Percentiles rank a stretch among this genome's conserved stretches.
Evolutionary conservation across 2,888 invertebrate genomes (phyloP).

Genomic region (Chironomus tentans): DNA sequence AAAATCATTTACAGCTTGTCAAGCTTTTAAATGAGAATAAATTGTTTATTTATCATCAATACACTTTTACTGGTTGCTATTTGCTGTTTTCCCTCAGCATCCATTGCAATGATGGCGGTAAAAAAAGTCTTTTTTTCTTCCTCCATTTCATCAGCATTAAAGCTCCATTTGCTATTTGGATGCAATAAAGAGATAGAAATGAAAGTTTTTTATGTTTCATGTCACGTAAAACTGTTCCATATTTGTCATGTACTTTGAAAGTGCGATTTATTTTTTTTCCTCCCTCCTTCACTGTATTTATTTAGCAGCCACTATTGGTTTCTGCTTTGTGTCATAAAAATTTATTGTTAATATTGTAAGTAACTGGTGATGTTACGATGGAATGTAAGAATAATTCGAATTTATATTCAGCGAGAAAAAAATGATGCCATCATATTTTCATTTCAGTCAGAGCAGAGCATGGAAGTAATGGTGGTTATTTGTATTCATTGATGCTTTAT

Average conservation of each 20-base stretch:
- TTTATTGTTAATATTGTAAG: no score
- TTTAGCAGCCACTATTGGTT: no score
- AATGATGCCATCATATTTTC: not conserved
- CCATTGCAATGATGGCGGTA: not conserved
- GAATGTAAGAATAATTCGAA: not conserved
- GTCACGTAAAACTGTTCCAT: slow-evolving; percentile 17
- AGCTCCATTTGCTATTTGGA: slow-evolving; percentile 12
- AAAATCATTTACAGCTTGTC: slow-evolving; percentile 16
- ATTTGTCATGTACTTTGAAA: slow-evolving; percentile 17
- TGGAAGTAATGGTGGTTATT: no score
- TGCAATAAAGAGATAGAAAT: not conserved
- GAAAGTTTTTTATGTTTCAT: slow-evolving; percentile 11
- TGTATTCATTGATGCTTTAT: no score
- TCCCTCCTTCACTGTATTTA: no score
- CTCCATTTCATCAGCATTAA: not conserved
- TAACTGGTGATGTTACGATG: no score
- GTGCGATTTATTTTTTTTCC: not conserved
- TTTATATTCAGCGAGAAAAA: not conserved
- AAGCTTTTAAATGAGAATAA: slow-evolving; percentile 20
- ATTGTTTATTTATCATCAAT: slow-evolving; percentile 26
- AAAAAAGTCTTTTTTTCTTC: not conserved
- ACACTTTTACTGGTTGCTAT: not conserved
- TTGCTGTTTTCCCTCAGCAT: not conserved
- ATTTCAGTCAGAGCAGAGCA: not conserved
- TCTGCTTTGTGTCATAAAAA: no score